Evolutionary conservation across 2,797 vertebrate species (phyloP).

Genomic region (Myiotriccus ornatus): DNA sequence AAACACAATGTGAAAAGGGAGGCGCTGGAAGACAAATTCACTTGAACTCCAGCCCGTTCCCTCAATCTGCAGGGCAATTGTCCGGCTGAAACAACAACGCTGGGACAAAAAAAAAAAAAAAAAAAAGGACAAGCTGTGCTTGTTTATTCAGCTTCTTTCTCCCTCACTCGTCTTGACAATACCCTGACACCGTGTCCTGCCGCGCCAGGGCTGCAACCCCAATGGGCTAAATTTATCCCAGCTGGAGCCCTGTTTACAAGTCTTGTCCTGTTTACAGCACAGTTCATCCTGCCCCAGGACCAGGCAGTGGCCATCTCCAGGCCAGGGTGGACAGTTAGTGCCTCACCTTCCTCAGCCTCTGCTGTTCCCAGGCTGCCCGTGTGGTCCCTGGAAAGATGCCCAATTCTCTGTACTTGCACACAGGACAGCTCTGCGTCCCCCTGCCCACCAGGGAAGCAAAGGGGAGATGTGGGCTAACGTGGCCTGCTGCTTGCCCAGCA

Average conservation of each 20-base stretch:
- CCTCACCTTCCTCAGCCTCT: background rate
- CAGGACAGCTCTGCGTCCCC: background rate
- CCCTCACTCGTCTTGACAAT: conserved; percentile 66
- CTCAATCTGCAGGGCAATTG: conserved; percentile 59
- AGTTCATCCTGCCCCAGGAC: conserved; percentile 62
- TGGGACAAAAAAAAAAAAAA: background rate
- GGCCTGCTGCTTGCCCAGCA: background rate
- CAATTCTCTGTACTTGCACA: background rate
- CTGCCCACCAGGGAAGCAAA: background rate
- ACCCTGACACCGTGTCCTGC: conserved; percentile 73
- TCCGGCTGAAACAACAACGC: conserved; percentile 77
- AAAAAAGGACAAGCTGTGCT: conserved; percentile 50
- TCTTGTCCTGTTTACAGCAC: conserved; percentile 74
- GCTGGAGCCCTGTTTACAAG: conserved; percentile 80
- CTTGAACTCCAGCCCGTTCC: conserved; percentile 43
- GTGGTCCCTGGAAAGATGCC: background rate
- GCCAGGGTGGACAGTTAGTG: background rate
- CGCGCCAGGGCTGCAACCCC: conserved; percentile 53
- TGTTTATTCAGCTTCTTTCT: conserved; percentile 78
- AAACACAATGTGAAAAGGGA: conserved; percentile 6
- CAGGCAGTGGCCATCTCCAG: conserved; percentile 25
- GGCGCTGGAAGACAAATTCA: background rate
- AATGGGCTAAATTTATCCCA: conserved; percentile 75
- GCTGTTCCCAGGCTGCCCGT: background rate
- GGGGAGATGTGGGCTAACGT: background rate